Base-by-base conservation (phyloP, 1,140 invertebrate species). In the Apis dorsata region DNA sequence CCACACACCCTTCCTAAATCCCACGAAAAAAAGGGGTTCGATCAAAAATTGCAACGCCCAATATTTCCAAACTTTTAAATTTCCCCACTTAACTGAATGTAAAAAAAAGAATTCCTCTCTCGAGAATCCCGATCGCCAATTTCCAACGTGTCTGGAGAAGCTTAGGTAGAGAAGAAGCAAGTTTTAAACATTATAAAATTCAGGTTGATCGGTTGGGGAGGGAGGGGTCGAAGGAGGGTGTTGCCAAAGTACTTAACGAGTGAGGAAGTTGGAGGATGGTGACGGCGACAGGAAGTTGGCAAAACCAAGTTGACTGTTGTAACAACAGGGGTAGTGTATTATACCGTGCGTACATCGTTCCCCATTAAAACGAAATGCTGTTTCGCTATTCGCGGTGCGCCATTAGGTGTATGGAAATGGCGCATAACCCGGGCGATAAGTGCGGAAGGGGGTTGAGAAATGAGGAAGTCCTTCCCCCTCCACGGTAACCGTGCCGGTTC, bases 331-430 rank as follows among this genome's bases (percentile, higher is more conserved):
- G 74, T 59, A 76, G 51, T 74, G 79, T 34, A 34, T 34, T 34
- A 34, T 34, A 34, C 3, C 2, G 34, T 44, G 34, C 34, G 34
- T 44, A 44, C 84, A 83, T 73, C 62, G 84, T 88, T 83, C 80
- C 71, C 88, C 88, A 89, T 89, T 89, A 89, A 89, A 89, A 89
- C 88, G 84, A 89, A 88, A 89, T 81, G 88, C 88, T 88, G 87
- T 88, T 89, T 88, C 87, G 81, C 87, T 84, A 88, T 88, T 88
- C 87, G 87, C 81, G 81, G 87, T 86, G 81, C 71, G 59, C 86
- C 86, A 84, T 88, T 88, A 88, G 87, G 77, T 88, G 81, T 88
- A 88, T 88, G 87, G 87, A 88, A 88, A 88, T 88, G 87, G 87
- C 80, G 84, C 87, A 88, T 88, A 88, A 88, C 87, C 87, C 79